These are phyloP conservation scores for Rachycentron canadum DNA, from an alignment of 2,797 vertebrate species.

Conservation along the genomic window DNA sequence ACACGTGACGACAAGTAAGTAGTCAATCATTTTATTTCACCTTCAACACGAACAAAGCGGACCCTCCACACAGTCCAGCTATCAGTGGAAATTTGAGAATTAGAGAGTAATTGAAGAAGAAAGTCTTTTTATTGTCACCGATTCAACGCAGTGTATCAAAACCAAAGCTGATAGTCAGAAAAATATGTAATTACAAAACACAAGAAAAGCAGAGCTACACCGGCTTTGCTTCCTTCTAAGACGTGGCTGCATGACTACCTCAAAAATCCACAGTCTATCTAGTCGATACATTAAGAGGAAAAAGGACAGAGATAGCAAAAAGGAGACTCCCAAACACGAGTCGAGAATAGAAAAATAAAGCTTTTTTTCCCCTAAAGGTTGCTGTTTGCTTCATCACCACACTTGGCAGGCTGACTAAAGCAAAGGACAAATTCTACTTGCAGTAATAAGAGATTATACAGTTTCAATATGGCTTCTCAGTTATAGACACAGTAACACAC, in stretches of 20 bases:
- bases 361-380: slow-evolving; percentile 79
- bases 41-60: slow-evolving; percentile 54
- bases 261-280: slow-evolving; percentile 63
- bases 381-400: slow-evolving; percentile 72
- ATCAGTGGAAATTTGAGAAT: slow-evolving; percentile 52
- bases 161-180: slow-evolving; percentile 78
- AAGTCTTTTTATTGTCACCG: slow-evolving; percentile 73
- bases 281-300: slow-evolving; percentile 60
- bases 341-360: slow-evolving; percentile 88
- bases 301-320: slow-evolving; percentile 82
- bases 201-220: slow-evolving; percentile 79
- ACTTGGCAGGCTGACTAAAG: slow-evolving; percentile 74
- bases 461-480: slow-evolving; percentile 84
- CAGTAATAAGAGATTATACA: slow-evolving; percentile 67
- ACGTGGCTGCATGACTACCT: slow-evolving; percentile 64
- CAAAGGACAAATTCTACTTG: slow-evolving; percentile 69
- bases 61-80: slow-evolving; percentile 37
- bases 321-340: slow-evolving; percentile 83
- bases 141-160: slow-evolving; percentile 78
- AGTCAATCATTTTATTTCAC: slow-evolving; percentile 67
- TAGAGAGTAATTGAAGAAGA: slow-evolving; percentile 54
- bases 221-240: slow-evolving; percentile 61
- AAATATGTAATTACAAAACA: slow-evolving; percentile 84
- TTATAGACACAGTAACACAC: slow-evolving; percentile 71
- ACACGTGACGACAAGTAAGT: slow-evolving; percentile 35